These are phyloP conservation scores for Isichthys henryi DNA, from an alignment of 2,113 vertebrate genomes.

Conservation along the genomic window DNA sequence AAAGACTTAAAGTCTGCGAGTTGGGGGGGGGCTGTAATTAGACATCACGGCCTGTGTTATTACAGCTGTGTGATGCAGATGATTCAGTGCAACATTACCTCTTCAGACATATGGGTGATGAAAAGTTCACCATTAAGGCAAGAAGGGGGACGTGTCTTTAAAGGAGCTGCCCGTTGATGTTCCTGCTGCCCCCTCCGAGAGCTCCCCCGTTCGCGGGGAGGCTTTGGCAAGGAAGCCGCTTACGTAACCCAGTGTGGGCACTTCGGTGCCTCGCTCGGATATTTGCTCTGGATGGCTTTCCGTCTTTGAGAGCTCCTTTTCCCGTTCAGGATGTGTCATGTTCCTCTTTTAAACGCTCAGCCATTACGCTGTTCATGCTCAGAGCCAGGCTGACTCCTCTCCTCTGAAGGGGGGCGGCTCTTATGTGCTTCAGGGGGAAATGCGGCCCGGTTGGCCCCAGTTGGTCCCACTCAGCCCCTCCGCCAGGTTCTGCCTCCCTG, in stretches of 20 bases:
- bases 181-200: not conserved
- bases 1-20: not conserved
- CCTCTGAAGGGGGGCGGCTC: not conserved
- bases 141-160: not conserved
- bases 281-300: conserved; percentile 40
- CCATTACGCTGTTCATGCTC: not conserved
- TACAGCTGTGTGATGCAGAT: not conserved
- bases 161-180: not conserved
- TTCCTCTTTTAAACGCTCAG: not conserved
- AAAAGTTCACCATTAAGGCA: not conserved
- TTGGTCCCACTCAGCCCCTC: not conserved
- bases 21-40: not conserved
- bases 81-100: not conserved
- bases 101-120: not conserved
- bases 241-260: conserved; percentile 51
- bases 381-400: not conserved
- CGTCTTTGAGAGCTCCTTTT: not conserved
- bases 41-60: not conserved
- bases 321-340: not conserved
- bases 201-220: conserved; percentile 36
- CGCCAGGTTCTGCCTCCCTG: not conserved
- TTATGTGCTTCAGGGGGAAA: not conserved
- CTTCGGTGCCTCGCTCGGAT: conserved; percentile 43
- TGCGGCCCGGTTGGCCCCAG: not conserved
- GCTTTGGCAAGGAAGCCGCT: conserved; percentile 38